These are phyloP conservation scores for Azemiops feae DNA, from an alignment of 2,113 vertebrate genomes.

Conservation along the genomic window DNA sequence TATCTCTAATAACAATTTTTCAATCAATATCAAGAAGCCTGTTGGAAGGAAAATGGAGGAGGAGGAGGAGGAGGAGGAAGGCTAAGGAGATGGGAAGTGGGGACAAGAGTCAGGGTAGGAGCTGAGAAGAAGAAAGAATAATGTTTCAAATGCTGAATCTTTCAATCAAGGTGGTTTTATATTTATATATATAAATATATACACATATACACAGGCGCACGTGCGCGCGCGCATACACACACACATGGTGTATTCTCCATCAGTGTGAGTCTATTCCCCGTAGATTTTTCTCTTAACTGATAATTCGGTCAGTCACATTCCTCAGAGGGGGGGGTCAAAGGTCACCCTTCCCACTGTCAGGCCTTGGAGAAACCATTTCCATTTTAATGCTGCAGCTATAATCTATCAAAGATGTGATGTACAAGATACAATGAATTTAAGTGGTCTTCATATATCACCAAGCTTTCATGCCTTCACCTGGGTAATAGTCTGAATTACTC, in stretches of 20 bases:
- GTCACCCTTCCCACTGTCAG: conserved; percentile 83
- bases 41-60: conserved; percentile 50
- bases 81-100: neutral
- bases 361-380: conserved; percentile 92
- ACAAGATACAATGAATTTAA: conserved; percentile 91
- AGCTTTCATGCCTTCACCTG: conserved; percentile 87
- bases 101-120: neutral
- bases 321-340: conserved; percentile 85
- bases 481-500: conserved; percentile 90
- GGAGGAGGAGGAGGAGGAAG: conserved; percentile 29
- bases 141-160: conserved; percentile 44
- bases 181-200: conserved; percentile 66
- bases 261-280: conserved; percentile 78
- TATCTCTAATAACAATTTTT: conserved; percentile 85
- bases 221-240: no score
- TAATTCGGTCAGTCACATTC: conserved; percentile 87
- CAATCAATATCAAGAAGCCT: conserved; percentile 74
- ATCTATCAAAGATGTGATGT: conserved; percentile 95
- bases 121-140: neutral
- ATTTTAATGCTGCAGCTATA: conserved; percentile 98
- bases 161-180: conserved; percentile 72
- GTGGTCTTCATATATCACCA: conserved; percentile 89
- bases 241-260: conserved; percentile 68
- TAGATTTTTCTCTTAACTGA: conserved; percentile 86
- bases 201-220: no score